Conservation (phyloP, 2,888 invertebrate species). For the Sussaba pulchella region DNA sequence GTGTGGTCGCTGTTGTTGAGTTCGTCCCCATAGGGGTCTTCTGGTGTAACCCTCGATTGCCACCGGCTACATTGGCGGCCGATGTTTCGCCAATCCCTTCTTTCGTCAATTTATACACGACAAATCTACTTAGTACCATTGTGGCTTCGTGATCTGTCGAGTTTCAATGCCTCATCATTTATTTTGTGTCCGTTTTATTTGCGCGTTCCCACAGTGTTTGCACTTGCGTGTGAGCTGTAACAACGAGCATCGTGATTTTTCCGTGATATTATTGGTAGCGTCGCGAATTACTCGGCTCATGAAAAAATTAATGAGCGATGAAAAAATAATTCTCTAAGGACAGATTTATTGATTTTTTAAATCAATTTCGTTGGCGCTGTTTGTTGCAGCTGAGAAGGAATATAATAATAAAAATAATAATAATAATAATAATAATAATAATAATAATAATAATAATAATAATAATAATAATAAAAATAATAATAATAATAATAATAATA, state of each 20-base stretch:
- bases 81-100: conserved; percentile 24
- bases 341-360: too few species aligned
- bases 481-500: neutral
- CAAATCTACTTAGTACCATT: conserved; percentile 13
- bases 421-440: too few species aligned
- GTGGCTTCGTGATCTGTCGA: conserved; percentile 6
- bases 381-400: too few species aligned
- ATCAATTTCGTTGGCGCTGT: too few species aligned
- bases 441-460: too few species aligned
- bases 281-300: neutral
- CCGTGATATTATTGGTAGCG: too few species aligned
- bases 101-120: conserved; percentile 30
- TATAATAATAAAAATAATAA: too few species aligned
- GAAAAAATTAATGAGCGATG: neutral
- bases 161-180: neutral
- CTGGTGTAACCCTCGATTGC: conserved; percentile 25
- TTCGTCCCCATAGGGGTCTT: conserved; percentile 3
- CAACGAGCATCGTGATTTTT: neutral
- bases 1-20: conserved; percentile 3
- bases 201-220: conserved; percentile 9
- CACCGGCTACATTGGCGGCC: conserved; percentile 6
- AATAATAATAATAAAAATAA: too few species aligned
- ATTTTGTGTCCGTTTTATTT: neutral
- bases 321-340: neutral
- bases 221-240: neutral